Evolutionary conservation across 2,113 vertebrate genomes (phyloP).

Genomic region (Pardalotus punctatus): DNA sequence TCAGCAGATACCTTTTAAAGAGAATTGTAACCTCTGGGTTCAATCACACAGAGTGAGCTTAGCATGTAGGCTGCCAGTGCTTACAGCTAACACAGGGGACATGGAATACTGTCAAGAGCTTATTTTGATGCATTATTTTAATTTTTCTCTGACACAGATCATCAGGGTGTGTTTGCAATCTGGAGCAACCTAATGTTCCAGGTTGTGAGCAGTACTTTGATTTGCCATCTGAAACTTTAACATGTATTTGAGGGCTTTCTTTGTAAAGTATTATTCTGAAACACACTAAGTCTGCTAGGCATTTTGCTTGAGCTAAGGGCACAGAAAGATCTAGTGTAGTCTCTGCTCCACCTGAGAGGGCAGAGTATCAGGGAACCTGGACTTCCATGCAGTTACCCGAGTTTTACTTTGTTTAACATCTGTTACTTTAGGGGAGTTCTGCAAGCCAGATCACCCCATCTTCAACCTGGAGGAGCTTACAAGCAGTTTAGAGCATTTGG

Average conservation of each 20-base stretch:
- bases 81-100: neutral
- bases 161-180: neutral
- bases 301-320: neutral
- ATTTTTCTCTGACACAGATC: neutral
- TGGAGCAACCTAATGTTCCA: neutral
- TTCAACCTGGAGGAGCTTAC: neutral
- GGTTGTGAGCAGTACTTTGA: rapidly evolving
- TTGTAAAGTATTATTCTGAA: neutral
- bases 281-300: neutral
- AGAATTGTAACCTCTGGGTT: neutral
- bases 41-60: neutral
- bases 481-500: neutral
- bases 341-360: neutral
- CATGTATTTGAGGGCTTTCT: neutral
- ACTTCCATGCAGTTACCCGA: neutral
- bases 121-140: conserved; percentile 8
- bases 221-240: neutral
- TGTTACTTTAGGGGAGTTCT: neutral
- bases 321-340: neutral
- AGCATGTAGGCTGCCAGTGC: neutral
- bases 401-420: neutral
- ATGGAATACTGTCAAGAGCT: neutral
- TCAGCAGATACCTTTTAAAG: neutral
- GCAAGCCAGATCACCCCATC: neutral
- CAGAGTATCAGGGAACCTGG: neutral